Conservation (phyloP, 2,888 invertebrate species). For the Proisotoma minuta region DNA sequence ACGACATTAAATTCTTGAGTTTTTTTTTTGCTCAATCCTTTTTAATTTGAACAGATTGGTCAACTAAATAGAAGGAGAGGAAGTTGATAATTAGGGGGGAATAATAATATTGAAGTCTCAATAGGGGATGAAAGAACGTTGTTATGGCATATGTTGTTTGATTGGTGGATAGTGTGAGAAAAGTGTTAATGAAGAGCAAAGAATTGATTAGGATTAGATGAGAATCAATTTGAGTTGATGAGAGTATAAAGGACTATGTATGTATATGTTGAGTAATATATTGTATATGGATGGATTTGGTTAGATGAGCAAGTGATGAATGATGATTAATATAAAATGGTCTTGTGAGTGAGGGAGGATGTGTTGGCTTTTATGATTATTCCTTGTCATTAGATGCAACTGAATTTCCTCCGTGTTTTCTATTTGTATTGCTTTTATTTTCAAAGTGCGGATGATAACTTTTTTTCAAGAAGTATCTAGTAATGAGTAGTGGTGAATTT, state of each 20-base stretch:
- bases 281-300: slow-evolving; percentile 9
- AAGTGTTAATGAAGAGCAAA: slow-evolving; percentile 22
- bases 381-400: background rate
- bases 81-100: too few relatives aligned
- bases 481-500: slow-evolving; percentile 29
- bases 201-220: slow-evolving; percentile 33
- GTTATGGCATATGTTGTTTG: too few relatives aligned
- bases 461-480: slow-evolving; percentile 18
- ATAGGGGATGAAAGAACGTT: too few relatives aligned
- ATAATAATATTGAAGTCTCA: too few relatives aligned
- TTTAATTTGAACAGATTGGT: too few relatives aligned
- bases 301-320: slow-evolving; percentile 17
- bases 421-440: background rate
- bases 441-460: slow-evolving; percentile 14
- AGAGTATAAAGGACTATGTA: slow-evolving; percentile 16
- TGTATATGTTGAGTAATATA: too few relatives aligned
- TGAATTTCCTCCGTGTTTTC: background rate
- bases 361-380: slow-evolving; percentile 12
- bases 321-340: slow-evolving; percentile 18
- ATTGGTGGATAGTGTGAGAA: slow-evolving; percentile 18
- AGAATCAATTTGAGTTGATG: slow-evolving; percentile 27
- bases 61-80: too few relatives aligned
- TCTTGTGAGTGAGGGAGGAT: background rate
- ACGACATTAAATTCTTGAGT: too few relatives aligned
- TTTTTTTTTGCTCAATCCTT: too few relatives aligned